Evolutionary conservation across 2,888 invertebrate genomes (phyloP).

Genomic region (Zygogramma bicolorata): DNA sequence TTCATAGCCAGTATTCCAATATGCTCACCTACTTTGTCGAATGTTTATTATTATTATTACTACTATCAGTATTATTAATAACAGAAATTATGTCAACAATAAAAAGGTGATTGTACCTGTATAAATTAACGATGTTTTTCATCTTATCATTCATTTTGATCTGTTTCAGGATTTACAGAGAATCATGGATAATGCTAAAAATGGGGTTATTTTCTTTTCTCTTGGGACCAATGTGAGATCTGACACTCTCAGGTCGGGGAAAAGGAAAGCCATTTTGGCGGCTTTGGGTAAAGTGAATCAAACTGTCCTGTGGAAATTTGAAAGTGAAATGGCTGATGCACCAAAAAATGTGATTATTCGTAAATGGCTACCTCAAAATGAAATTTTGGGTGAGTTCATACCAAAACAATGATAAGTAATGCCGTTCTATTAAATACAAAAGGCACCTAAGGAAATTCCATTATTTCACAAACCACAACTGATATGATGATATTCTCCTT

Average conservation of each 20-base stretch:
- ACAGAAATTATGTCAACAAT: too few species aligned
- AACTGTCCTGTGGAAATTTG: conserved; percentile 64
- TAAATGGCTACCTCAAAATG: conserved; percentile 65
- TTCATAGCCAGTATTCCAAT: too few species aligned
- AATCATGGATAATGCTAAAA: conserved; percentile 57
- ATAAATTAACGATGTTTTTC: too few species aligned
- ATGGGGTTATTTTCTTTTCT: conserved; percentile 63
- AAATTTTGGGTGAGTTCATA: conserved; percentile 58
- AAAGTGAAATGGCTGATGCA: conserved; percentile 55
- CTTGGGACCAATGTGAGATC: conserved; percentile 61
- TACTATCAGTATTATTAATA: too few species aligned
- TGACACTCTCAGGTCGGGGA: conserved; percentile 52
- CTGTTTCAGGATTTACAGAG: conserved; percentile 55
- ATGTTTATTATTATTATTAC: too few species aligned
- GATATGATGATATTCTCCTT: too few species aligned
- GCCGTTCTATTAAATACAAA: too few species aligned
- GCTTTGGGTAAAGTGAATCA: conserved; percentile 61
- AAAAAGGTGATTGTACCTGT: too few species aligned
- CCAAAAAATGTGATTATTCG: conserved; percentile 62
- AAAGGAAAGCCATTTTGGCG: conserved; percentile 52
- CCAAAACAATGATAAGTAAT: neutral
- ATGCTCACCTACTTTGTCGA: too few species aligned
- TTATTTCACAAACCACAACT: too few species aligned
- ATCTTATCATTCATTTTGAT: too few species aligned
- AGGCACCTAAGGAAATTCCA: too few species aligned